phyloP scores from a whole-genome alignment of 2,888 invertebrate genomes.

The Hirtodrosophila histrioides region DNA sequence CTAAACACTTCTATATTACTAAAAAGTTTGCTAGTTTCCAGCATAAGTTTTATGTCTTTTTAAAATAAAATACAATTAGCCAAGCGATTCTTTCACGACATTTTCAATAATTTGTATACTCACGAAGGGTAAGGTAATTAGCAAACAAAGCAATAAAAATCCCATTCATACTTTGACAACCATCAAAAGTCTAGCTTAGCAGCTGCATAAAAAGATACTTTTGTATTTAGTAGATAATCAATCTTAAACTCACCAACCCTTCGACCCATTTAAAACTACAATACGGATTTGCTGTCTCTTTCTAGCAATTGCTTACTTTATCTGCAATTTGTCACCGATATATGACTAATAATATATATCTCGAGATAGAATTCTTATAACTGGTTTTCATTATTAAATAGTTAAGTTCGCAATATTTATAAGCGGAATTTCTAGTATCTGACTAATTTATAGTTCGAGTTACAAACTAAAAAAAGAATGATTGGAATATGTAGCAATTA shows the following conservation, averaged over 20 bases:
- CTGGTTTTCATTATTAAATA: no score
- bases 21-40: not conserved
- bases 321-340: not conserved
- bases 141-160: constrained; percentile 12
- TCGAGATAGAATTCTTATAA: no score
- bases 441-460: no score
- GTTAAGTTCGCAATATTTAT: no score
- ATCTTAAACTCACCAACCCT: not conserved
- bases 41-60: not conserved
- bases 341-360: not conserved
- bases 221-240: constrained; percentile 8
- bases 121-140: constrained; percentile 6
- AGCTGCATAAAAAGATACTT: not conserved
- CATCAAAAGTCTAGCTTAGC: not conserved
- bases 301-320: no score
- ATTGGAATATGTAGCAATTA: not conserved
- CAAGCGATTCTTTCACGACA: constrained; percentile 1
- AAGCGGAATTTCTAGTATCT: no score
- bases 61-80: constrained; percentile 6
- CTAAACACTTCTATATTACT: no score
- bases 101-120: not conserved
- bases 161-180: not conserved
- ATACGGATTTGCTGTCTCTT: not conserved
- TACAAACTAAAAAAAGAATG: no score
- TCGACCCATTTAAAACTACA: constrained; percentile 6